A percentile compares a stretch with the other conserved stretches of the same genome.
Evolutionary conservation across 2,888 invertebrate genomes (phyloP).

Genomic region (Erannis defoliaria): DNA sequence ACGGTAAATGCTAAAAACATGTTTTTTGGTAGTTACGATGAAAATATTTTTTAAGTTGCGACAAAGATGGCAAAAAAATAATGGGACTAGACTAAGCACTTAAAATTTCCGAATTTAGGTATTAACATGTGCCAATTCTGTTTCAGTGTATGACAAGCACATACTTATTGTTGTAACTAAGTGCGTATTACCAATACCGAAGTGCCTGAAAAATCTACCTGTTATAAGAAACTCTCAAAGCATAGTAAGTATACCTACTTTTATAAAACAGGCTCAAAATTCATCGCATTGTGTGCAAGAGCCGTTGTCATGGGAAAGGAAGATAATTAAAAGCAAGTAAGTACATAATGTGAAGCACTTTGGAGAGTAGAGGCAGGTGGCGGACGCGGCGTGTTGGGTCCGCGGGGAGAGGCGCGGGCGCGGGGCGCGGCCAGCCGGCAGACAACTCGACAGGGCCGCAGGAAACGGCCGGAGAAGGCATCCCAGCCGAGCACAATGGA

Average conservation of each 20-base stretch:
- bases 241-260: not conserved
- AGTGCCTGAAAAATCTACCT: not conserved
- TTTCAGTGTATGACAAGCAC: no score
- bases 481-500: slow-evolving; percentile 83
- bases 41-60: no score
- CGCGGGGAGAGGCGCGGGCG: slow-evolving; percentile 52
- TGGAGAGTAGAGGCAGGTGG: slow-evolving; percentile 70
- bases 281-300: not conserved
- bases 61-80: no score
- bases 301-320: slow-evolving; percentile 23
- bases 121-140: no score
- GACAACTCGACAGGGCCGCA: slow-evolving; percentile 76
- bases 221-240: not conserved
- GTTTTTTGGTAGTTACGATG: not conserved
- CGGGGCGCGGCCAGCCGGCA: slow-evolving; percentile 61
- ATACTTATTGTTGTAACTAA: no score
- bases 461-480: slow-evolving; percentile 84
- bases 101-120: no score
- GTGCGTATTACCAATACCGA: not conserved
- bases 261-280: not conserved
- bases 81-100: no score
- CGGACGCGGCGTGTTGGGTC: slow-evolving; percentile 69
- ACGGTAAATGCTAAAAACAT: not conserved
- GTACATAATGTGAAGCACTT: slow-evolving; percentile 56
- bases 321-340: slow-evolving; percentile 32